Evolutionary conservation across 2,888 invertebrate species (phyloP), one percentile per base, ranked within the genome.

Genomic region (Chrysina gloriosa): DNA sequence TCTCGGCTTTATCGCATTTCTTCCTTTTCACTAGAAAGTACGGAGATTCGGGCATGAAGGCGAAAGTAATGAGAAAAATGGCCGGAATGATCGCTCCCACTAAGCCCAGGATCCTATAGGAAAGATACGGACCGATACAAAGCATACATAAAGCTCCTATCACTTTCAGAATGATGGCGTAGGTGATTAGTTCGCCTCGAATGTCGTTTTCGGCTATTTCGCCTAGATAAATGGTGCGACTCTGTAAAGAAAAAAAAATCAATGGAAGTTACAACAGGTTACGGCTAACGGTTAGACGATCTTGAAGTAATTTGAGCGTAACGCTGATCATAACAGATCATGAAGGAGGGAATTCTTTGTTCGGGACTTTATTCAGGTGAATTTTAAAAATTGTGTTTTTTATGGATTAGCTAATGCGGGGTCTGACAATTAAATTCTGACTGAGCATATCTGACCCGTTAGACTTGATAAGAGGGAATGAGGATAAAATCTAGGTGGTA

Each of bases 181-280:
- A 77, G 0, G 71, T 68, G 11, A 68, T 63, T n/a, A 86, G 73
- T 0, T 84, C 79, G 0, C 86, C 86, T 69, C 86, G 74, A 19
- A 86, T 83, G 70, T 85, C 84, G 68, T 85, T 85, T 52, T 83
- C 82, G 2, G 82, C 79, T 39, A 83, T 82, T 71, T 83, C 83
- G 0, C 82, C 81, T 50, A 80, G 78, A 67, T 83, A 83, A 79
- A 83, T 81, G 0, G 82, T 80, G 7, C 80, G 79, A 0, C 77
- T 76, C 3, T 82, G 79, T 72, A 82, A 83, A 1, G 78, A 65
- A n/a, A n/a, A n/a, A n/a, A n/a, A n/a, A n/a, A n/a, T n/a, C n/a
- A n/a, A n/a, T n/a, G n/a, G n/a, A n/a, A n/a, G n/a, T n/a, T n/a
- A n/a, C n/a, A n/a, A n/a, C n/a, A n/a, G n/a, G n/a, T n/a, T n/a